These are phyloP conservation scores for Eidolon dupreanum DNA, from an alignment of 2,797 vertebrate genomes.

Conservation along the genomic window DNA sequence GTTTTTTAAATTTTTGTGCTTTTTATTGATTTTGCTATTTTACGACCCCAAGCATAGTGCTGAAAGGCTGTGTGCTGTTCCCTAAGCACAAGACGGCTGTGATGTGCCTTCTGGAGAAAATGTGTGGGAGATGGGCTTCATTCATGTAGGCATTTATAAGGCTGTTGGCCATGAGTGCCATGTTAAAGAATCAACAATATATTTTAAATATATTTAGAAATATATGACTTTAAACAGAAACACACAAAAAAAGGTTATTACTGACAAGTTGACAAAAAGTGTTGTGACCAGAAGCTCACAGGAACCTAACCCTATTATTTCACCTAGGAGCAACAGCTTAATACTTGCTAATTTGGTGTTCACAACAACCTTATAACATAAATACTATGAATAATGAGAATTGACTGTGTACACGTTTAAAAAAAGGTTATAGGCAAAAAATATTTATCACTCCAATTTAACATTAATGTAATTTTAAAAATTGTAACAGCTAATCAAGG, in stretches of 20 bases:
- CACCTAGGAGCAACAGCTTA: background rate
- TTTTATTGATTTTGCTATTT: background rate
- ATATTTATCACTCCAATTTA: background rate
- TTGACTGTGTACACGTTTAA: background rate
- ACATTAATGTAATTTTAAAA: background rate
- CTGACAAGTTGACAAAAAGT: background rate
- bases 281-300: background rate
- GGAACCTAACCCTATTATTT: background rate
- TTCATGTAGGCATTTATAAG: background rate
- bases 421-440: background rate
- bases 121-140: background rate
- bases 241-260: constrained; percentile 4
- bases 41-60: background rate
- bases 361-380: background rate
- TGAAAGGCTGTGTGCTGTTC: background rate
- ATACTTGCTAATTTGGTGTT: background rate
- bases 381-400: background rate
- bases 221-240: background rate
- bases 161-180: background rate
- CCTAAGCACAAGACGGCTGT: background rate
- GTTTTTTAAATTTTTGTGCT: background rate
- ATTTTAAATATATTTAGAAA: background rate
- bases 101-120: background rate
- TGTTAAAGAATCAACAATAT: background rate
- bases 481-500: background rate